Conservation (phyloP, 2,888 invertebrate species). For the Selenia dentaria region DNA sequence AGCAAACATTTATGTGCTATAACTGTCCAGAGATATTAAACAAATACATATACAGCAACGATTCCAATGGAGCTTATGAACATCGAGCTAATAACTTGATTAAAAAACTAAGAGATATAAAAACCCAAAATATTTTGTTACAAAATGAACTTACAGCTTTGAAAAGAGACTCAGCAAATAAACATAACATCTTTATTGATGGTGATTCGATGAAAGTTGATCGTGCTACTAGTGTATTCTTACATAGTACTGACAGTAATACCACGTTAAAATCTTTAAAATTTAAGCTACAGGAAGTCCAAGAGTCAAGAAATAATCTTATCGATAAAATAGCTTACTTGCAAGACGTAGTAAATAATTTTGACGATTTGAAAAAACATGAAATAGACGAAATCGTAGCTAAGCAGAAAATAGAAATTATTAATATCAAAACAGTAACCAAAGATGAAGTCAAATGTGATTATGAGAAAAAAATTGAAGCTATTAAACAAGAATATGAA, state of each 20-base stretch:
- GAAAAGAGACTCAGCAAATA: slow-evolving; percentile 48
- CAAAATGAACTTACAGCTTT: slow-evolving; percentile 56
- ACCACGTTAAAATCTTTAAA: slow-evolving; percentile 53
- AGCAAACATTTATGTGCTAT: slow-evolving; percentile 41
- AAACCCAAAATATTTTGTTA: slow-evolving; percentile 62
- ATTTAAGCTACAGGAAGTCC: slow-evolving; percentile 56
- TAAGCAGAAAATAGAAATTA: slow-evolving; percentile 59
- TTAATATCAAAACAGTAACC: slow-evolving; percentile 47
- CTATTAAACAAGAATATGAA: slow-evolving; percentile 53
- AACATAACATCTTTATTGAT: slow-evolving; percentile 25
- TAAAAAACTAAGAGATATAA: slow-evolving; percentile 67
- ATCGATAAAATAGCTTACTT: slow-evolving; percentile 52
- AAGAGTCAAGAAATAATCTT: slow-evolving; percentile 53
- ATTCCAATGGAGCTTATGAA: slow-evolving; percentile 47
- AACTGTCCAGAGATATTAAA: slow-evolving; percentile 40
- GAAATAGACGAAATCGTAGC: slow-evolving; percentile 62
- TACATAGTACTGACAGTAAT: slow-evolving; percentile 45
- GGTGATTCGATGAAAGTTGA: slow-evolving; percentile 45
- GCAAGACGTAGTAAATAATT: slow-evolving; percentile 56
- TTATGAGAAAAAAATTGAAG: slow-evolving; percentile 59
- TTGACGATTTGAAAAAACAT: slow-evolving; percentile 53
- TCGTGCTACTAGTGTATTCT: slow-evolving; percentile 46
- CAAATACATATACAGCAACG: slow-evolving; percentile 20
- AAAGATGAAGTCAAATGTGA: slow-evolving; percentile 51
- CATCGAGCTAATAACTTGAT: slow-evolving; percentile 62